Percentiles rank a stretch among this genome's conserved stretches.
phyloP scores from a whole-genome alignment of 1,140 invertebrate genomes.

The Euwallacea similis region DNA sequence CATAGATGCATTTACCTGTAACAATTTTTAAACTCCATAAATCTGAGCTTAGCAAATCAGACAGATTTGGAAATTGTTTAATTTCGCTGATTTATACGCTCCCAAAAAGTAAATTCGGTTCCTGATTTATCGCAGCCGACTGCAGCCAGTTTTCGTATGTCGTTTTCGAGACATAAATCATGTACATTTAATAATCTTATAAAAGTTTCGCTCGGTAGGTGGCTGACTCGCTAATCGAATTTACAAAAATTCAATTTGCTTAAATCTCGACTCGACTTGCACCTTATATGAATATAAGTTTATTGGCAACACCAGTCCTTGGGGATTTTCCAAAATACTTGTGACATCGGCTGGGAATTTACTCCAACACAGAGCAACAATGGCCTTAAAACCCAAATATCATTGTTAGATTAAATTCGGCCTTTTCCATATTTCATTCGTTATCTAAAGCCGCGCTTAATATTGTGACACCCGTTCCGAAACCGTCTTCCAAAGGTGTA shows the following conservation, averaged over 20 bases:
- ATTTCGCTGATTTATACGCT: constrained; percentile 17
- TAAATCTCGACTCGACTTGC: neutral
- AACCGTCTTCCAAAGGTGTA: constrained; percentile 19
- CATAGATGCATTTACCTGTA: too few species aligned
- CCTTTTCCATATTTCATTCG: constrained; percentile 8
- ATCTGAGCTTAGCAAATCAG: neutral
- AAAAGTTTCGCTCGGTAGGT: constrained; percentile 27
- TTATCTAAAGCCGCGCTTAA: constrained; percentile 25
- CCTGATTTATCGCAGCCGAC: constrained; percentile 12
- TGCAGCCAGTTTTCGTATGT: constrained; percentile 20
- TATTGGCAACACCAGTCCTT: too few species aligned
- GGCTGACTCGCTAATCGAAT: constrained; percentile 22
- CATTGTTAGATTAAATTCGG: constrained; percentile 13
- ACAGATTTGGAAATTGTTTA: constrained; percentile 13
- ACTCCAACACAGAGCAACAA: neutral
- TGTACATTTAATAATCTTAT: constrained; percentile 27
- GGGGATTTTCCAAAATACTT: too few species aligned
- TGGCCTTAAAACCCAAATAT: constrained; percentile 7
- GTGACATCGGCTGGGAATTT: too few species aligned
- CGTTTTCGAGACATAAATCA: constrained; percentile 17
- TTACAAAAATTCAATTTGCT: constrained; percentile 23
- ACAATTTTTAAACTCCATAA: neutral
- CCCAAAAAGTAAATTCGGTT: constrained; percentile 12
- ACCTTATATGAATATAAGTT: too few species aligned
- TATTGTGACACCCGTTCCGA: constrained; percentile 22